These are phyloP conservation scores for Cydia amplana DNA, from an alignment of 1,140 invertebrate genomes.

Conservation along the genomic window DNA sequence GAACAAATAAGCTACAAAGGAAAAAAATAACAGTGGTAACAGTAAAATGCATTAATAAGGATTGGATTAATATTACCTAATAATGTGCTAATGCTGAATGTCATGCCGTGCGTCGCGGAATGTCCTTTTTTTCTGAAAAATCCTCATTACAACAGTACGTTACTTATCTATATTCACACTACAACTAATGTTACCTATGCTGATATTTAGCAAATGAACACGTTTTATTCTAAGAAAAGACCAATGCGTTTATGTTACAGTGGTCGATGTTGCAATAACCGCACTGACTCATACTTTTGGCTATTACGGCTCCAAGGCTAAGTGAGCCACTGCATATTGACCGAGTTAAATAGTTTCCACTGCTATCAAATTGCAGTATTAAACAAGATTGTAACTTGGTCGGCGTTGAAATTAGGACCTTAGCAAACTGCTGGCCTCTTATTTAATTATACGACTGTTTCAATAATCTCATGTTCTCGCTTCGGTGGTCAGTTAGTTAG, in stretches of 20 bases:
- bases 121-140: too few relatives aligned
- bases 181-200: too few relatives aligned
- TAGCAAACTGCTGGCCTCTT: conserved; percentile 22
- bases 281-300: conserved; percentile 56
- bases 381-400: conserved; percentile 51
- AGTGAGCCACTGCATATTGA: conserved; percentile 51
- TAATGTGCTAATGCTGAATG: too few relatives aligned
- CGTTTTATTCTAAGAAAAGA: conserved; percentile 43
- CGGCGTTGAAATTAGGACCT: conserved; percentile 20
- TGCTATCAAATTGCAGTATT: conserved; percentile 51
- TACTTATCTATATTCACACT: too few relatives aligned
- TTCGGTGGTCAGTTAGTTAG: conserved; percentile 19
- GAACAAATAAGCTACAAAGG: too few relatives aligned
- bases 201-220: conserved; percentile 33
- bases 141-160: too few relatives aligned
- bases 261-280: conserved; percentile 44
- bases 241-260: conserved; percentile 38
- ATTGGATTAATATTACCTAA: too few relatives aligned
- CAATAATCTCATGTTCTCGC: conserved; percentile 18
- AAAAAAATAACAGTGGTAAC: too few relatives aligned
- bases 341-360: conserved; percentile 47
- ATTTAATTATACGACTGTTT: conserved; percentile 26
- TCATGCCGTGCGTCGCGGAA: too few relatives aligned
- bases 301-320: conserved; percentile 56
- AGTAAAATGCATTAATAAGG: too few relatives aligned